These are phyloP conservation scores for Asteroscopus sphinx DNA, from an alignment of 2,888 invertebrate species.

Conservation along the genomic window DNA sequence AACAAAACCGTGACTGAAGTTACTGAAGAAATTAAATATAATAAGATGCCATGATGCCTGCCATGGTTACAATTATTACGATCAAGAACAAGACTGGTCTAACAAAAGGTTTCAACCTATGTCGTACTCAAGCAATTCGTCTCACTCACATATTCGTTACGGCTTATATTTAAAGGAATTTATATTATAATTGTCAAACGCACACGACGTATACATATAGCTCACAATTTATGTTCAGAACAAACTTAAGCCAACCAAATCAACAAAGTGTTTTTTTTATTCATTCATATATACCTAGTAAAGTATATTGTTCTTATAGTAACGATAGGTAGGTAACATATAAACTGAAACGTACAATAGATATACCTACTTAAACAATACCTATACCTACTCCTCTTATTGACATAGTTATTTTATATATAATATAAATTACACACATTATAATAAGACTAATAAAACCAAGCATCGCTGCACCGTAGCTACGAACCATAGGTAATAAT, in stretches of 20 bases:
- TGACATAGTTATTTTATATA: no score
- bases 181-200: slow-evolving; percentile 37
- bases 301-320: slow-evolving; percentile 13
- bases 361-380: no score
- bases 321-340: background rate
- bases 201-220: slow-evolving; percentile 34
- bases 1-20: slow-evolving; percentile 27
- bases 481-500: slow-evolving; percentile 20
- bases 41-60: slow-evolving; percentile 29
- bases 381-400: no score
- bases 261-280: slow-evolving; percentile 15
- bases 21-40: slow-evolving; percentile 31
- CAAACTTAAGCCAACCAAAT: slow-evolving; percentile 11
- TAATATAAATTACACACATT: background rate
- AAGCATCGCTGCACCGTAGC: slow-evolving; percentile 12
- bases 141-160: slow-evolving; percentile 39
- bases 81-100: slow-evolving; percentile 30
- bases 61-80: slow-evolving; percentile 31
- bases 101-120: slow-evolving; percentile 45
- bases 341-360: background rate
- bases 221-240: slow-evolving; percentile 16
- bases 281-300: slow-evolving; percentile 15
- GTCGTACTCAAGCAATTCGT: slow-evolving; percentile 40
- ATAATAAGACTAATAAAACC: slow-evolving; percentile 15
- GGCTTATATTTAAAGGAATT: slow-evolving; percentile 28